Percentiles rank a stretch among this genome's conserved stretches.
Evolutionary conservation across 2,888 invertebrate species (phyloP).

Genomic region (Patella ulyssiponensis): DNA sequence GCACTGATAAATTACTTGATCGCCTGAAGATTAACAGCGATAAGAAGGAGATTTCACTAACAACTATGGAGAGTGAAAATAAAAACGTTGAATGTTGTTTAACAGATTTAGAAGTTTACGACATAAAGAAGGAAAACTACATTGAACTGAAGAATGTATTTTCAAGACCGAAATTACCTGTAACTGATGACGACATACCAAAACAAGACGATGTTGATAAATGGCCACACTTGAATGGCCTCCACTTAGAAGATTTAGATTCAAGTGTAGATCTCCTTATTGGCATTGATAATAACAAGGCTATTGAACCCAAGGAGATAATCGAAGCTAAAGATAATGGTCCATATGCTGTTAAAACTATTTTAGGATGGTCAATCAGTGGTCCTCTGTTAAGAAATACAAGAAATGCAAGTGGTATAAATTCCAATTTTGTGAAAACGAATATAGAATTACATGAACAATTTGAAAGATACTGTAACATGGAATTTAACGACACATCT

Average conservation of each 20-base stretch:
- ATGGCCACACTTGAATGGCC: background rate
- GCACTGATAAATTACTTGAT: background rate
- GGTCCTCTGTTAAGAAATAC: background rate
- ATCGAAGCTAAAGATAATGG: background rate
- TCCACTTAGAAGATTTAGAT: background rate
- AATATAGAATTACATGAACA: background rate
- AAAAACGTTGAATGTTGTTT: background rate
- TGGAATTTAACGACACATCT: background rate
- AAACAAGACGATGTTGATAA: background rate
- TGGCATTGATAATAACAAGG: constrained; percentile 1
- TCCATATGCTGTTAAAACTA: background rate
- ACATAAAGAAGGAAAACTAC: background rate
- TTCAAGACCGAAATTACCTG: background rate
- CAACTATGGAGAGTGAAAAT: background rate
- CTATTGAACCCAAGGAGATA: background rate
- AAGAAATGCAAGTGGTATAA: background rate
- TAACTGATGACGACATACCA: background rate
- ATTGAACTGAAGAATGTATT: background rate
- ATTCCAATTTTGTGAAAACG: background rate
- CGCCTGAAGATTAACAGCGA: background rate
- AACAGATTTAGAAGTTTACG: background rate
- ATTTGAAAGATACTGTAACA: background rate
- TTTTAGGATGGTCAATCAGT: background rate
- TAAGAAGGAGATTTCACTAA: background rate
- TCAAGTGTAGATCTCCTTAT: background rate